A percentile compares a stretch with the other conserved stretches of the same genome.
Conservation (phyloP, 2,888 invertebrate species). For the Brassicogethes aeneus region DNA sequence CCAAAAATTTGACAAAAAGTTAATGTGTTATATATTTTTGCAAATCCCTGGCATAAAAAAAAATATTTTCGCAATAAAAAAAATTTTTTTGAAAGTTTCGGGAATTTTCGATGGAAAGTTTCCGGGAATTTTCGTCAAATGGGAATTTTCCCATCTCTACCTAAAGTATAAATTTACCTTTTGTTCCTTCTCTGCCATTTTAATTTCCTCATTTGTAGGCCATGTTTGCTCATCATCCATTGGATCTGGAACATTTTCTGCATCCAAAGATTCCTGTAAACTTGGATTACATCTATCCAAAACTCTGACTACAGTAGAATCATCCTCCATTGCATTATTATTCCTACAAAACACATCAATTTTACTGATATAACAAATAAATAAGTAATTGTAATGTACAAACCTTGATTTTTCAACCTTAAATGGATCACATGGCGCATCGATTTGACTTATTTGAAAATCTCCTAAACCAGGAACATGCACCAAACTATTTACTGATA, state of each 20-base stretch:
- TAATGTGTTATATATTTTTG: too few relatives aligned
- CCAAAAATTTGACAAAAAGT: too few relatives aligned
- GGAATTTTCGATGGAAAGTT: too few relatives aligned
- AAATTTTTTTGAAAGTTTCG: too few relatives aligned
- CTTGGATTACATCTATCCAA: constrained; percentile 53
- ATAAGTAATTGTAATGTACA: too few relatives aligned
- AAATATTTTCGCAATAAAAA: too few relatives aligned
- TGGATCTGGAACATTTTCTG: constrained; percentile 76
- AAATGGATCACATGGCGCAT: constrained; percentile 61
- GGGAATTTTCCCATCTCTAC: too few relatives aligned
- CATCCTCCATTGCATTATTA: constrained; percentile 20
- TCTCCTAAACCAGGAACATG: constrained; percentile 91
- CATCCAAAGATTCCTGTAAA: constrained; percentile 64
- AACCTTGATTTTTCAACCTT: constrained; percentile 48
- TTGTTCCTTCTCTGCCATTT: constrained; percentile 54
- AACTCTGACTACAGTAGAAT: constrained; percentile 35
- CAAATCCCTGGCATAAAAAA: too few relatives aligned
- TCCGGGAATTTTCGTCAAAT: too few relatives aligned
- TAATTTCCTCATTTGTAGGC: constrained; percentile 89
- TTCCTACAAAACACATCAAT: too few relatives aligned
- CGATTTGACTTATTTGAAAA: constrained; percentile 81
- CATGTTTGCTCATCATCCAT: constrained; percentile 96
- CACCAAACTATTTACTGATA: constrained; percentile 82
- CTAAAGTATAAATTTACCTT: constrained; percentile 17
- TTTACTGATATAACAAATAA: constrained; percentile 11